Evolutionary conservation across 2,888 invertebrate species (phyloP).

Genomic region (Seira musarum): DNA sequence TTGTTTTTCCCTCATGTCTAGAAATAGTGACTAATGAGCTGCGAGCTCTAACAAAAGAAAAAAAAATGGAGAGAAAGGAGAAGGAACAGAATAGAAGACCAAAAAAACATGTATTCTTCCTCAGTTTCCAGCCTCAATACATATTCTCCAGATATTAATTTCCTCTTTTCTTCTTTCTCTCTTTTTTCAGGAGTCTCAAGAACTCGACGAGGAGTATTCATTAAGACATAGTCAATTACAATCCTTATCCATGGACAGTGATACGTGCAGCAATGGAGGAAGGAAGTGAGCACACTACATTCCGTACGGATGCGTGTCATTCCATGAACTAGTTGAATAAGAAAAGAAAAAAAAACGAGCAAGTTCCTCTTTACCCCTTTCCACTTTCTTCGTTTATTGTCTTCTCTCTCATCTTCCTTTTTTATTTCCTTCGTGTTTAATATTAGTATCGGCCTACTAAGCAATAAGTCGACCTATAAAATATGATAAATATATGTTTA

Average conservation of each 20-base stretch:
- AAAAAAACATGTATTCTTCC: no score
- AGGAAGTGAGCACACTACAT: conserved; percentile 52
- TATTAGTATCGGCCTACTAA: conserved; percentile 64
- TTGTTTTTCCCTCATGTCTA: neutral
- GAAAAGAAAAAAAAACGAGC: neutral
- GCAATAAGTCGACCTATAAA: conserved; percentile 69
- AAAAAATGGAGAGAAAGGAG: neutral
- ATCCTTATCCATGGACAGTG: conserved; percentile 39
- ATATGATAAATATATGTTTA: neutral
- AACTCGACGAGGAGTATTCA: conserved; percentile 47
- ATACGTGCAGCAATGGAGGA: conserved; percentile 55
- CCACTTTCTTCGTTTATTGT: neutral
- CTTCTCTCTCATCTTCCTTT: neutral
- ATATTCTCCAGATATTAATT: no score
- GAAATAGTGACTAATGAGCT: neutral
- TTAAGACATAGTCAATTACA: conserved; percentile 37
- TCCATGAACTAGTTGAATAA: conserved; percentile 54
- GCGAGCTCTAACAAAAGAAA: neutral
- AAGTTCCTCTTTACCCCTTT: neutral
- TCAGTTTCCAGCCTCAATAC: no score
- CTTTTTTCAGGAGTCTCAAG: conserved; percentile 45
- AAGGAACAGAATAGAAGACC: no score
- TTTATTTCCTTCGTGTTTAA: neutral
- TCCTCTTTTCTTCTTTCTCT: conserved; percentile 15
- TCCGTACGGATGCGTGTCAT: conserved; percentile 56